phyloP scores from a whole-genome alignment of 1,140 invertebrate species.

The Drosophila biarmipes region DNA sequence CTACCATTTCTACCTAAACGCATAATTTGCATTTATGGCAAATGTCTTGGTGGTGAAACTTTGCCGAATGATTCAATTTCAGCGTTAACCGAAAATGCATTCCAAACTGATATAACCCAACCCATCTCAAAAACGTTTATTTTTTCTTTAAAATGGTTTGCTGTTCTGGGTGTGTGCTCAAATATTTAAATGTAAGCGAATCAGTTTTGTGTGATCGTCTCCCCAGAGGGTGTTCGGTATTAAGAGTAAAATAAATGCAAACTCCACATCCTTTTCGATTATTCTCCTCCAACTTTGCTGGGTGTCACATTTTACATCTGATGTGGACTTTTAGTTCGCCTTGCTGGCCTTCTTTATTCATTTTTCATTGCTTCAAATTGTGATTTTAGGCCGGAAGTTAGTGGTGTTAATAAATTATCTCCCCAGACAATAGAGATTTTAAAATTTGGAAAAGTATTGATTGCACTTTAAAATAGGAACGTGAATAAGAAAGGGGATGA shows the following conservation, averaged over 20 bases:
- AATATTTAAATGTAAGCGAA: constrained; percentile 17
- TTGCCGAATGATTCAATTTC: constrained; percentile 81
- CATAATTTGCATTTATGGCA: constrained; percentile 71
- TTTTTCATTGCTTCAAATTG: constrained; percentile 41
- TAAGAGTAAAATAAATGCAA: constrained; percentile 50
- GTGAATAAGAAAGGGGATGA: too few relatives aligned
- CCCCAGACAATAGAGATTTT: not conserved
- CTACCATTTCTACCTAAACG: constrained; percentile 56
- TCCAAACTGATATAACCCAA: constrained; percentile 26
- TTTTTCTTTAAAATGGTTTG: constrained; percentile 50
- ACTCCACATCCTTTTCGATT: constrained; percentile 46
- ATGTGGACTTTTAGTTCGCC: constrained; percentile 54
- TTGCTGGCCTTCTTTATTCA: constrained; percentile 14
- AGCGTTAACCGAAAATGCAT: constrained; percentile 68
- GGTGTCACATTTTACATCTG: constrained; percentile 71
- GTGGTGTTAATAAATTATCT: constrained; percentile 61
- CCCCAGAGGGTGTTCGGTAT: constrained; percentile 22
- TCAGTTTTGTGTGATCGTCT: constrained; percentile 9
- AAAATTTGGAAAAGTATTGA: too few relatives aligned
- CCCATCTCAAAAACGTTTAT: constrained; percentile 29
- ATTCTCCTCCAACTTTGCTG: constrained; percentile 12
- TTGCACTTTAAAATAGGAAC: too few relatives aligned
- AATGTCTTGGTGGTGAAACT: constrained; percentile 47
- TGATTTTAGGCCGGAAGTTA: constrained; percentile 56
- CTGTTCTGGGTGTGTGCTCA: constrained; percentile 50